A percentile compares a stretch with the other conserved stretches of the same genome.
Conservation (phyloP, 2,888 invertebrate genomes). For the Miltochrista miniata region DNA sequence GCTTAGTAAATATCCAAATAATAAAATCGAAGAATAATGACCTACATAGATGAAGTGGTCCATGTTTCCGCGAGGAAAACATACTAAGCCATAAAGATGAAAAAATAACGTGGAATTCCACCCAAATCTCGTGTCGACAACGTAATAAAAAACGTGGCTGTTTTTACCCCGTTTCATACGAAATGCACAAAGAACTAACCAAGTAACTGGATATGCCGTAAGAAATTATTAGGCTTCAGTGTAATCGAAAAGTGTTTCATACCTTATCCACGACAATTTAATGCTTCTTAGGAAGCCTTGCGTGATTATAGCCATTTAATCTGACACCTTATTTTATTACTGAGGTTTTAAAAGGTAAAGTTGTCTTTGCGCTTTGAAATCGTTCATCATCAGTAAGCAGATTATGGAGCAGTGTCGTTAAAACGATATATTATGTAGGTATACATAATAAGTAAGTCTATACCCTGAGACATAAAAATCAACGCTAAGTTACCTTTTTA, state of each 20-base stretch:
- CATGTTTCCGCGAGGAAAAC: constrained; percentile 12
- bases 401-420: background rate
- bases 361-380: constrained; percentile 22
- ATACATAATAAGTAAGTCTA: background rate
- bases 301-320: constrained; percentile 59
- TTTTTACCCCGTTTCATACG: constrained; percentile 16
- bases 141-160: constrained; percentile 23
- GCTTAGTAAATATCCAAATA: constrained; percentile 24
- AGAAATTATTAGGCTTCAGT: constrained; percentile 55
- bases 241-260: constrained; percentile 55
- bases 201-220: constrained; percentile 50
- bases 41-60: constrained; percentile 17
- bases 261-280: constrained; percentile 57
- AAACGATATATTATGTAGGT: too few species aligned
- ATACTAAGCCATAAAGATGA: constrained; percentile 19
- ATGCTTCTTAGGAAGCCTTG: constrained; percentile 66
- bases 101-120: constrained; percentile 23
- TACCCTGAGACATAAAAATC: background rate
- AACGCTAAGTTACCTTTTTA: too few species aligned
- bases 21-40: constrained; percentile 27
- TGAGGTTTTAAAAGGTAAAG: constrained; percentile 47
- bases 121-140: constrained; percentile 16
- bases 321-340: constrained; percentile 37
- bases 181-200: constrained; percentile 15
- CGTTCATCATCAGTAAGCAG: background rate